A percentile compares a stretch with the other conserved stretches of the same genome.
Evolutionary conservation across 2,888 invertebrate genomes (phyloP).

Genomic region (Sympetrum striolatum): DNA sequence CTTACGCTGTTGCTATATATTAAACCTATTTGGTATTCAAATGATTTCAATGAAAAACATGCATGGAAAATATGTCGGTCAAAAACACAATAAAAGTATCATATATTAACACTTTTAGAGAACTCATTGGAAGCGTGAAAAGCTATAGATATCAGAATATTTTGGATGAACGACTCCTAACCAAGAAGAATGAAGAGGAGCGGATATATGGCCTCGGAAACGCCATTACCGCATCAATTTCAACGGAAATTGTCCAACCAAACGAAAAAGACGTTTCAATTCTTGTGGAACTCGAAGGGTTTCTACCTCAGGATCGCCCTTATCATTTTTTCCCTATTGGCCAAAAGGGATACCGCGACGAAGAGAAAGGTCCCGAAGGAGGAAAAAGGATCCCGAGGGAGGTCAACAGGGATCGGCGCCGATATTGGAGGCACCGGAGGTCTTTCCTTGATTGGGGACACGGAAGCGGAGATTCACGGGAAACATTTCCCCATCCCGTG

Average conservation of each 20-base stretch:
- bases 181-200: neutral
- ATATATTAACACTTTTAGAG: neutral
- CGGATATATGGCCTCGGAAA: neutral
- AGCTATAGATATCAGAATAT: neutral
- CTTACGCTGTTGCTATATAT: too few relatives aligned
- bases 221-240: neutral
- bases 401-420: neutral
- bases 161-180: neutral
- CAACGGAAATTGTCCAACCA: neutral
- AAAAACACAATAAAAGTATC: neutral
- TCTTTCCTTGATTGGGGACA: neutral
- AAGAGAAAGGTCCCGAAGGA: neutral
- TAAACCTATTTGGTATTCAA: too few relatives aligned
- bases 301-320: neutral
- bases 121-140: neutral
- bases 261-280: neutral
- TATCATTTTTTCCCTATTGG: neutral
- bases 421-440: neutral
- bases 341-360: neutral
- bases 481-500: neutral
- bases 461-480: neutral
- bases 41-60: too few relatives aligned
- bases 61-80: too few relatives aligned
- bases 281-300: neutral
- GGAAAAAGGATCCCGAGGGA: neutral